Evolutionary conservation across 2,888 invertebrate species (phyloP).

Genomic region (Drosophila nr. medialis): DNA sequence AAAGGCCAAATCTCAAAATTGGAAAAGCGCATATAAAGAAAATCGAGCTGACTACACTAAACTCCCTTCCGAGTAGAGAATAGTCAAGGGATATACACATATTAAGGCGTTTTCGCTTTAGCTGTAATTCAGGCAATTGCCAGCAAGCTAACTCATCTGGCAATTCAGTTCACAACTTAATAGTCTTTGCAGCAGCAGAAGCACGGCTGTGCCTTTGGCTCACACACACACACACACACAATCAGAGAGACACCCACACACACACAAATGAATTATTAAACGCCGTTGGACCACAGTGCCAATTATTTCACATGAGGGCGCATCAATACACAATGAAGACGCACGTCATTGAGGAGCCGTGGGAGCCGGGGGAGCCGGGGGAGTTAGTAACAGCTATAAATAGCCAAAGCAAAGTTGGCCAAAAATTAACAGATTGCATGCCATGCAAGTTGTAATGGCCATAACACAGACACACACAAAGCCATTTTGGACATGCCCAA

Average conservation of each 20-base stretch:
- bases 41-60: conserved; percentile 3
- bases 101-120: conserved; percentile 12
- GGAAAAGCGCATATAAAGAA: background rate
- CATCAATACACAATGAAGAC: conserved; percentile 68
- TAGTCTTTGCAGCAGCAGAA: conserved; percentile 42
- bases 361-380: background rate
- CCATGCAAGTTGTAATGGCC: conserved; percentile 41
- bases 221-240: conserved; percentile 16
- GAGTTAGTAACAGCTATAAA: conserved; percentile 20
- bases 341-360: conserved; percentile 9
- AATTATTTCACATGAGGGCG: conserved; percentile 78
- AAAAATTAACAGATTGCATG: conserved; percentile 72
- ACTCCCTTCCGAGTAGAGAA: background rate
- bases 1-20: too few relatives aligned
- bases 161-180: conserved; percentile 59
- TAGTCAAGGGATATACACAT: conserved; percentile 7
- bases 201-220: too few relatives aligned
- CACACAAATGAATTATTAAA: conserved; percentile 71
- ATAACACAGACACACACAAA: conserved; percentile 33
- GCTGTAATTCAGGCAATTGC: conserved; percentile 19
- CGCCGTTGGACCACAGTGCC: conserved; percentile 66
- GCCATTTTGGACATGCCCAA: conserved; percentile 36
- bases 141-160: conserved; percentile 44
- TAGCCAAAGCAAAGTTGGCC: conserved; percentile 36
- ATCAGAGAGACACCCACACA: conserved; percentile 6